Evolutionary conservation across 1,140 invertebrate species (phyloP).

Genomic region (Alviniconcha marisindica): DNA sequence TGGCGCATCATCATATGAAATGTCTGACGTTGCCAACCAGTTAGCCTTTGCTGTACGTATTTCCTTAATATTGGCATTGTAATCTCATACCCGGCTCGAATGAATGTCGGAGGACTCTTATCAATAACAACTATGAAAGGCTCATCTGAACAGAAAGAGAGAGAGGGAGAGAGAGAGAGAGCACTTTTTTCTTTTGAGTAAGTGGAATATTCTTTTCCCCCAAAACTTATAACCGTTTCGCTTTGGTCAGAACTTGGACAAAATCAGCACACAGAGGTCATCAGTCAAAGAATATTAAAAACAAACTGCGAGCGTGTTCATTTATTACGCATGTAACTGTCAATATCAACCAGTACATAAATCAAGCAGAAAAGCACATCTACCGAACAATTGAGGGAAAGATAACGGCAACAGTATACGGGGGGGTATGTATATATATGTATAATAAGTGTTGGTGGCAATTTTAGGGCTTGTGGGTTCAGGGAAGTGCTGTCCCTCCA

Average conservation of each 20-base stretch:
- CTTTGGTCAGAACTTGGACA: neutral
- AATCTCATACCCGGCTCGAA: too few species aligned
- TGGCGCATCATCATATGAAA: neutral
- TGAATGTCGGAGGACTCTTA: too few species aligned
- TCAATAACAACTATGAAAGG: neutral
- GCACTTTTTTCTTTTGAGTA: neutral
- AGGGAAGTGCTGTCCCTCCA: too few species aligned
- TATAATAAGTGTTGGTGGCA: too few species aligned
- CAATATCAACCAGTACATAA: neutral
- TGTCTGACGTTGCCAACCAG: too few species aligned
- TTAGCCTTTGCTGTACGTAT: too few species aligned
- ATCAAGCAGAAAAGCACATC: neutral
- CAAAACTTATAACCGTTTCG: neutral
- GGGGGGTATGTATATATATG: neutral
- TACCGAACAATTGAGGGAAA: neutral
- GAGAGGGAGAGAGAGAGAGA: too few species aligned
- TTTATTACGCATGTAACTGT: slow-evolving; percentile 6
- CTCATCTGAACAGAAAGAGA: too few species aligned
- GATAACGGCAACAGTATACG: neutral
- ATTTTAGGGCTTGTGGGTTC: too few species aligned
- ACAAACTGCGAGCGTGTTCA: neutral
- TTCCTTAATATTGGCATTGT: too few species aligned
- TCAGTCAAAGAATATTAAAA: neutral
- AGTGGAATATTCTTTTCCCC: neutral
- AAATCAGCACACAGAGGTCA: neutral